These are phyloP conservation scores for Artibeus lituratus DNA, from an alignment of 2,797 vertebrate genomes.

Conservation along the genomic window DNA sequence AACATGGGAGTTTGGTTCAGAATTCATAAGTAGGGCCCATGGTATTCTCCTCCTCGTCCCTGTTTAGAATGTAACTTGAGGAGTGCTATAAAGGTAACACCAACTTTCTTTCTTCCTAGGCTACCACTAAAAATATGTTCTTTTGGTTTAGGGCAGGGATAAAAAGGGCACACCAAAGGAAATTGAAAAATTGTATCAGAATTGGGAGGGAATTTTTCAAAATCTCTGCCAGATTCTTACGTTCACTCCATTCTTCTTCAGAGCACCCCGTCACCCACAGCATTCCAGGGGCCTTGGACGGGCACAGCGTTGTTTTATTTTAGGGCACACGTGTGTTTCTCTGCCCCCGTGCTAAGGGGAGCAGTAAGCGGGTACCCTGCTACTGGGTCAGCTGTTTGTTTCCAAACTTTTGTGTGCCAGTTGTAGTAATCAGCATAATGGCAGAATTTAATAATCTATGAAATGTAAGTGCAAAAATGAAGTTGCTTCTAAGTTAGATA, in stretches of 20 bases:
- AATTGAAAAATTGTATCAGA: background rate
- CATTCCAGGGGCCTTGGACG: background rate
- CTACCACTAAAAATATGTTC: background rate
- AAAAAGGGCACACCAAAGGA: background rate
- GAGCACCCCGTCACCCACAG: background rate
- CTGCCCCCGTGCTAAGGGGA: too few species aligned
- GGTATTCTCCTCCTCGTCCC: background rate
- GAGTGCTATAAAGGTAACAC: background rate
- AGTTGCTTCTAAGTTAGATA: constrained; percentile 34
- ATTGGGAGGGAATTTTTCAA: background rate
- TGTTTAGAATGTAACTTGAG: background rate
- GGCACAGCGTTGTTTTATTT: background rate
- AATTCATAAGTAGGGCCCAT: background rate
- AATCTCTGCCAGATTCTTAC: background rate
- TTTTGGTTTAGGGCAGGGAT: background rate
- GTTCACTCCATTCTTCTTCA: background rate
- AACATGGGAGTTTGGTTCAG: background rate
- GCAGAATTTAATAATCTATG: background rate
- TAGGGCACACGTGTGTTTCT: background rate
- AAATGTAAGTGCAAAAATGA: background rate
- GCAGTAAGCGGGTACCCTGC: background rate
- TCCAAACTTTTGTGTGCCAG: background rate
- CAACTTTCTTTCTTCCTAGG: background rate
- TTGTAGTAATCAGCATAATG: background rate
- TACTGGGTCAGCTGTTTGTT: background rate